Base-by-base conservation (phyloP, 1,140 invertebrate species). In the Steinernema khuongi region DNA sequence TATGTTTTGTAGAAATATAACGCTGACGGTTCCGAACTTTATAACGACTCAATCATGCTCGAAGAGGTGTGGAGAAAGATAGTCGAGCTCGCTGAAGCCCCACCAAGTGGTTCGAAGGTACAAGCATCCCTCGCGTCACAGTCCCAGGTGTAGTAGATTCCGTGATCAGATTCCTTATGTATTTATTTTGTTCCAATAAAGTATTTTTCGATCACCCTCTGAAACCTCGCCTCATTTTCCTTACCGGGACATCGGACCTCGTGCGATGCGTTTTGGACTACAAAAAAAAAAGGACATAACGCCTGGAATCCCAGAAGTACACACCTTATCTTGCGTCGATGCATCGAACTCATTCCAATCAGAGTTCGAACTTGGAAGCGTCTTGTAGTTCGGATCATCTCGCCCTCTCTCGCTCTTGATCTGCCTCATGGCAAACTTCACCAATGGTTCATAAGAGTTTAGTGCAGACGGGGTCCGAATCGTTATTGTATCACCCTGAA, bases 11-110 rank as follows among this genome's bases (percentile, higher is more conserved):
- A 97, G 87, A 92, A 91, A 19, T 98, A 97, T 87, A 98, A 98
- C 84, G 92, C 96, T 82, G 95, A 98, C 86, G 91, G 91, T 18
- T 97, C 94, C 0, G 87, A 96, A 1, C 97, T 98, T 79, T 94
- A 96, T 86, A 92, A 94, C 85, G 94, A 97, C 85, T 96, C 94
- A 0, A 93, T 96, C 74, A 91, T 94, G 1, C 87, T 97, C 66
- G 91, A 96, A 78, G 88, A 88, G 26, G 89, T 22, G 11, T 60
- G 50, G 50, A 60, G 26, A 14, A 60, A 60, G 19, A 60, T 60
- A 14, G 50, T 60, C 11, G 50, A 60, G 26, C 14, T 60, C 14
- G 50, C 50, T 22, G 50, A 41, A 60, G 50, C 50, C 14, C 7
- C 7, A 4, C 50, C 4, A 60, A n/a, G n/a, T n/a, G n/a, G n/a